Evolutionary conservation across 2,113 vertebrate species (phyloP).

Genomic region (Pithys albifrons): DNA sequence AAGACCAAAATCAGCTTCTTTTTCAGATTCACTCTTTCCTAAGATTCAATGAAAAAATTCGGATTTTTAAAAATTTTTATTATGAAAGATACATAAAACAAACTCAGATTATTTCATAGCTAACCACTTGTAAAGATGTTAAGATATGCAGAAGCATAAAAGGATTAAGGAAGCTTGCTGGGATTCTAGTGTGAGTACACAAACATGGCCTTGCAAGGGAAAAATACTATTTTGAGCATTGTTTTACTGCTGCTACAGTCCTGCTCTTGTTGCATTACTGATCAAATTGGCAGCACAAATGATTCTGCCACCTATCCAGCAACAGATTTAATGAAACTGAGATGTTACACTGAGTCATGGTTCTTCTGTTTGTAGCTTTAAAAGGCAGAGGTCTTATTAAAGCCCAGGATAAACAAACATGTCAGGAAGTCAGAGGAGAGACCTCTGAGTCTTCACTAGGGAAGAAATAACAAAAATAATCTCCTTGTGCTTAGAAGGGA

Average conservation of each 20-base stretch:
- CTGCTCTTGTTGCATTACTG: not conserved
- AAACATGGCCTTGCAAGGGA: not conserved
- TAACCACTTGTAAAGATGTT: not conserved
- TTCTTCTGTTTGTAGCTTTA: not conserved
- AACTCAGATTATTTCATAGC: not conserved
- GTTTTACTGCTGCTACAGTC: not conserved
- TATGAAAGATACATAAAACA: not conserved
- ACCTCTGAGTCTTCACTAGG: not conserved
- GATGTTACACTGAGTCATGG: not conserved
- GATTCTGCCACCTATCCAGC: not conserved
- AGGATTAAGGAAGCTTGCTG: not conserved
- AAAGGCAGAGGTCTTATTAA: not conserved
- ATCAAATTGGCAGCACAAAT: not conserved
- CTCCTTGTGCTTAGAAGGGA: conserved; percentile 37
- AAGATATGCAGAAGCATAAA: not conserved
- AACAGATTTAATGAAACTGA: not conserved
- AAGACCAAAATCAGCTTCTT: not conserved
- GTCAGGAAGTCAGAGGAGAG: conserved; percentile 38
- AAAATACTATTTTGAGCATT: not conserved
- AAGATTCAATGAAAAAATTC: not conserved
- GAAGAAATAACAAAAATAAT: conserved; percentile 58
- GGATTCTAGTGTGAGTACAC: not conserved
- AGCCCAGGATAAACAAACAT: conserved; percentile 13
- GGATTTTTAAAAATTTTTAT: not conserved
- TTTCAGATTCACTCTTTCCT: not conserved